A percentile compares a stretch with the other conserved stretches of the same genome.
These are phyloP conservation scores for Lamproptera curius DNA, from an alignment of 2,888 invertebrate species.

Conservation along the genomic window DNA sequence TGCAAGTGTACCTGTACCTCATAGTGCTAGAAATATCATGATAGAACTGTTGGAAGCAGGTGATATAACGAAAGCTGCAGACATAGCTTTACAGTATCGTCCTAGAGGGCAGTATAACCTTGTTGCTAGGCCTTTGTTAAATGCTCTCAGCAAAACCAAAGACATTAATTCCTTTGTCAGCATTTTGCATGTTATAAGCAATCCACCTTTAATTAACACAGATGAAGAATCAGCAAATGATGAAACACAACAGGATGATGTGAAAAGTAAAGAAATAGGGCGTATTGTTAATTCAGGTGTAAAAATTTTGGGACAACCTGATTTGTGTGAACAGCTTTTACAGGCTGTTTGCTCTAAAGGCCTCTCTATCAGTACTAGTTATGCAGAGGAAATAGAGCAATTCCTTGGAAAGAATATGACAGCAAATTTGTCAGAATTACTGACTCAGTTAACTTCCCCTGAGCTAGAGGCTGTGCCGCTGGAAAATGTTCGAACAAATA, in stretches of 20 bases:
- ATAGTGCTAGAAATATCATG: conserved; percentile 79
- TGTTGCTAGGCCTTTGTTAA: conserved; percentile 76
- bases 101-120: conserved; percentile 78
- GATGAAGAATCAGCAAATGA: conserved; percentile 41
- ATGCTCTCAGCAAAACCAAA: conserved; percentile 77
- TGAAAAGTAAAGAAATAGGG: conserved; percentile 62
- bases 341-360: conserved; percentile 80
- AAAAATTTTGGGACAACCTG: conserved; percentile 57
- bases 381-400: conserved; percentile 81
- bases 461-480: conserved; percentile 71
- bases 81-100: conserved; percentile 77
- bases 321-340: conserved; percentile 71
- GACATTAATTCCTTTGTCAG: conserved; percentile 81
- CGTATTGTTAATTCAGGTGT: conserved; percentile 74
- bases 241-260: conserved; percentile 39
- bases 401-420: conserved; percentile 82
- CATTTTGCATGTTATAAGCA: conserved; percentile 70
- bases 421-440: conserved; percentile 77
- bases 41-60: conserved; percentile 74
- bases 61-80: conserved; percentile 80
- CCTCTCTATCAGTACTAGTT: conserved; percentile 78
- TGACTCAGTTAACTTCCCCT: conserved; percentile 81
- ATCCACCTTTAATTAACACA: conserved; percentile 32
- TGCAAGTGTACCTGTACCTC: conserved; percentile 75
- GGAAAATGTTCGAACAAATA: conserved; percentile 40